Base-by-base conservation (phyloP, 2,797 vertebrate genomes). In the Xenops minutus region DNA sequence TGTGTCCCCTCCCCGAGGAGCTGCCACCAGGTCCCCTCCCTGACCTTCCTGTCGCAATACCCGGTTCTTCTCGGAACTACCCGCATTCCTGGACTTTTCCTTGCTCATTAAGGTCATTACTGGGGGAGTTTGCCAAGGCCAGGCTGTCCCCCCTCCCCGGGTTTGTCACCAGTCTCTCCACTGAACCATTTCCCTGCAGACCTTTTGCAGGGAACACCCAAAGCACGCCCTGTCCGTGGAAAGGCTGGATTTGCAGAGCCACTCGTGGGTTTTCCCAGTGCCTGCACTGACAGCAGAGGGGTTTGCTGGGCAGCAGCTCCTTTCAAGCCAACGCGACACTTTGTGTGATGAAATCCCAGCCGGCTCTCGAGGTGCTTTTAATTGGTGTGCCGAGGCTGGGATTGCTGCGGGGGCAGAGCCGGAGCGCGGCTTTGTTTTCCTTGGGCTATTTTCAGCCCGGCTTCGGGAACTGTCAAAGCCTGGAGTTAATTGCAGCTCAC, bases 361-460 rank as follows among this genome's bases (percentile, higher is more conserved):
- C 88, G 12, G n/a, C 52, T 79, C 75, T 54, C 46, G 39, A 63
- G 85, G 73, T 44, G 72, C 51, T 79, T 84, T 79, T 78, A 62
- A 73, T 85, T 64, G 67, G 82, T 37, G 49, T 58, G 52, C 82
- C 94, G 61, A 86, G 71, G 88, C 88, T 62, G 92, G 84, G 88
- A 59, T 56, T 83, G 95, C 95, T 93, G 66, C 91, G 52, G 92
- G 92, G 59, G 27, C 75, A 81, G 71, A 89, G 84, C 96, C 97
- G 95, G 85, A 84, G 80, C 75, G 73, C 43, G 27, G 63, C 2
- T 86, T 94, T 89, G 83, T 84, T 96, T 96, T 96, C 96, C 94
- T 90, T 27, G 64, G 97, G 95, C 96, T 98, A 85, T 96, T 98
- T 97, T 97, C 97, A 76, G 96, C 84, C 93, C 90, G 58, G 93